Percentiles rank a stretch among this genome's conserved stretches.
Evolutionary conservation across 2,888 invertebrate species (phyloP).

Genomic region (Fabriciana adippe): DNA sequence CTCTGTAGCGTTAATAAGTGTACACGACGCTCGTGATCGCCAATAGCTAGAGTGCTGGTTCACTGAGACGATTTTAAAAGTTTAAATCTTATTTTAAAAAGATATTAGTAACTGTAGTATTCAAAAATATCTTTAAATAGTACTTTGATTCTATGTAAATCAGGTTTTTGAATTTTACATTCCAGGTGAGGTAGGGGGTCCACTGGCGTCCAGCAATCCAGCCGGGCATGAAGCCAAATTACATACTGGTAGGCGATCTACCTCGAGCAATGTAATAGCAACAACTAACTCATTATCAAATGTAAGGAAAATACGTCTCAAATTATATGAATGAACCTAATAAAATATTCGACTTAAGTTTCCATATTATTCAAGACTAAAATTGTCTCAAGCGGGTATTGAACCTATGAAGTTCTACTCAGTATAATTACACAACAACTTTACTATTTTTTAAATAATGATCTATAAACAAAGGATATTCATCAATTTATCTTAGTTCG

Average conservation of each 20-base stretch:
- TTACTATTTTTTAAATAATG: background rate
- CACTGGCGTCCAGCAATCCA: too few relatives aligned
- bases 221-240: too few relatives aligned
- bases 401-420: background rate
- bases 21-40: slow-evolving; percentile 78
- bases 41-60: slow-evolving; percentile 57
- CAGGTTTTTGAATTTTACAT: too few relatives aligned
- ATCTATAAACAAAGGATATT: background rate
- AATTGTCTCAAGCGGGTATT: too few relatives aligned
- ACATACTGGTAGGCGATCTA: too few relatives aligned
- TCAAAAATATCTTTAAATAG: background rate
- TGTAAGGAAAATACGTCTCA: too few relatives aligned
- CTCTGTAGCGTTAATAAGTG: slow-evolving; percentile 80
- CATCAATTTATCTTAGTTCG: slow-evolving; percentile 19
- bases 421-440: background rate
- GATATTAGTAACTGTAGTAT: background rate
- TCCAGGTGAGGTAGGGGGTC: too few relatives aligned
- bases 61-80: slow-evolving; percentile 13
- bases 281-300: too few relatives aligned
- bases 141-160: background rate
- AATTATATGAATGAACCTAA: too few relatives aligned
- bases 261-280: too few relatives aligned
- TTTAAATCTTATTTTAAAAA: background rate
- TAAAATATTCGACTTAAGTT: too few relatives aligned
- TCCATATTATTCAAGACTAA: too few relatives aligned